Base-by-base conservation (phyloP, 2,888 invertebrate genomes). In the Apodemia zela region DNA sequence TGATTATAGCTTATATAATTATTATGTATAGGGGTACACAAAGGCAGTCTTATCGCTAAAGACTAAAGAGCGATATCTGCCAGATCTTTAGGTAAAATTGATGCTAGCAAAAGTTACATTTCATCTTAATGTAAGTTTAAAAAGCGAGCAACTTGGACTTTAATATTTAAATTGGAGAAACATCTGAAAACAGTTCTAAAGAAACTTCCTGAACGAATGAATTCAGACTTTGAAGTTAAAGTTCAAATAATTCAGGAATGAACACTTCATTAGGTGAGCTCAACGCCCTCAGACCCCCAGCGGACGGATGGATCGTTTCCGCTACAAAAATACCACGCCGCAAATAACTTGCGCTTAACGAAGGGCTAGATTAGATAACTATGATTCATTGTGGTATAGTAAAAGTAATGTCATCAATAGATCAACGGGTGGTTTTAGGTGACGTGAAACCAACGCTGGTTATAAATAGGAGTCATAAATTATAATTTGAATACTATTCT, bases 231-330 rank as follows among this genome's bases (percentile, higher is more conserved):
- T 11, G 35, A 38, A 38, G 35, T 38, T 38, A 38, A 38, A 38
- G 35, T 38, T 38, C 35, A 38, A 38, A 38, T 51, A 18, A 51
- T 51, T 51, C 49, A 51, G 49, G 18, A 51, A 51, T 18, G 49
- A 51, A 18, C 49, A 21, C 17, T 51, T 51, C 49, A 51, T 51
- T 49, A 51, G 49, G 11, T n/a, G 49, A 51, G 59, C 68, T 62
- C 72, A 74, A 71, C 68, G 73, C 64, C 69, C 76, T 64, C 66
- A 54, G 75, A 77, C 78, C 78, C 78, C 78, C 78, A 68, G 73
- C 73, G 73, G 70, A 73, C 74, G 75, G 76, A 76, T 73, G 72
- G 63, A 66, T 63, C 67, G 71, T 70, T 76, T 78, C 78, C 78
- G 77, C 63, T 73, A 68, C 70, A 45, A 65, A 74, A 75, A 75